Conservation (phyloP, 2,888 invertebrate genomes). For the Drosophila testacea region DNA sequence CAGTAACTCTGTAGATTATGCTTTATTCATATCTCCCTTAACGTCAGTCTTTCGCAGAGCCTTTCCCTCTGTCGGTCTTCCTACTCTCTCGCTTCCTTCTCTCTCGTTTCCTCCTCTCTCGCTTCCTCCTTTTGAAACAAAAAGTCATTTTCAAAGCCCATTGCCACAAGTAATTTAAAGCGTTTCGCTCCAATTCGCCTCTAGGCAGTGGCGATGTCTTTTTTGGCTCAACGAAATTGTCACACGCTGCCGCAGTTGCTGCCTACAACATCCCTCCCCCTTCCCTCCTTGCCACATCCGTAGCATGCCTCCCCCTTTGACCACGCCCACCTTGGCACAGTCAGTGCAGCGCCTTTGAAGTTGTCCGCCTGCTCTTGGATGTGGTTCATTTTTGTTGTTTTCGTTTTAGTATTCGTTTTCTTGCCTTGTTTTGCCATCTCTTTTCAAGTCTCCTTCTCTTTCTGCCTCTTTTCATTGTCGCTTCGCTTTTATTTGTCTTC, state of each 20-base stretch:
- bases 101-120: background rate
- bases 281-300: background rate
- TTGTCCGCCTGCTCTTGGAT: slow-evolving; percentile 44
- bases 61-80: background rate
- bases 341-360: slow-evolving; percentile 56
- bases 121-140: slow-evolving; percentile 8
- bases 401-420: slow-evolving; percentile 30
- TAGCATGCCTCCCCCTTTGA: background rate
- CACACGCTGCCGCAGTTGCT: slow-evolving; percentile 53
- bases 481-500: slow-evolving; percentile 70
- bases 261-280: slow-evolving; percentile 18
- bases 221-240: slow-evolving; percentile 59
- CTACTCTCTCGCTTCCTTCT: background rate
- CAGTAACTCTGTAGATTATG: slow-evolving; percentile 6
- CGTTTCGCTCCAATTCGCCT: slow-evolving; percentile 68
- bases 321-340: slow-evolving; percentile 42
- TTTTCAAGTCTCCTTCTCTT: slow-evolving; percentile 1
- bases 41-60: background rate
- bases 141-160: slow-evolving; percentile 52
- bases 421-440: slow-evolving; percentile 10
- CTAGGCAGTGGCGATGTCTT: slow-evolving; percentile 50
- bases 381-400: slow-evolving; percentile 52
- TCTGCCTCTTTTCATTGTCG: slow-evolving; percentile 11
- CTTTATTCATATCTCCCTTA: slow-evolving; percentile 1
- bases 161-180: slow-evolving; percentile 70